Percentiles rank a stretch among this genome's conserved stretches.
phyloP scores from a whole-genome alignment of 2,888 invertebrate species.

The Galeopsomyia nigrocyanea region DNA sequence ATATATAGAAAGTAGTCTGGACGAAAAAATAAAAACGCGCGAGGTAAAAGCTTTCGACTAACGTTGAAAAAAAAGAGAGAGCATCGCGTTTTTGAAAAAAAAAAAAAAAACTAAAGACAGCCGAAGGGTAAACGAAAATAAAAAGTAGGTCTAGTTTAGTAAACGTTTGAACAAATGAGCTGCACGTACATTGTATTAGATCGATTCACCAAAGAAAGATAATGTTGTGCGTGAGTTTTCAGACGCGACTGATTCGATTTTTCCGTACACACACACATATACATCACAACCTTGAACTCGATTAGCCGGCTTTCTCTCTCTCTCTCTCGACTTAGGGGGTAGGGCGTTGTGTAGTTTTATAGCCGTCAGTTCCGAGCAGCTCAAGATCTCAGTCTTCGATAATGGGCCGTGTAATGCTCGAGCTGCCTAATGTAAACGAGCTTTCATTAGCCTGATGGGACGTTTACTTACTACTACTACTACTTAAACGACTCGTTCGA shows the following conservation, averaged over 20 bases:
- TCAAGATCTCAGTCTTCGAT: conserved; percentile 23
- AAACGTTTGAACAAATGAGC: too few relatives aligned
- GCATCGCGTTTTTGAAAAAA: too few relatives aligned
- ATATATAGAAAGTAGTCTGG: too few relatives aligned
- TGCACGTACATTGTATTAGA: not conserved
- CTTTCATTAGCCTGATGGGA: conserved; percentile 24
- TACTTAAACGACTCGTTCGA: too few relatives aligned
- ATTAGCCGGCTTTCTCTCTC: conserved; percentile 26
- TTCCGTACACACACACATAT: conserved; percentile 3
- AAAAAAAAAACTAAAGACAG: too few relatives aligned
- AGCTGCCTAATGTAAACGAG: conserved; percentile 11
- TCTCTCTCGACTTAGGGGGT: conserved; percentile 4
- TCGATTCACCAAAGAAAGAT: too few relatives aligned
- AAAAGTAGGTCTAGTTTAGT: not conserved
- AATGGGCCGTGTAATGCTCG: not conserved
- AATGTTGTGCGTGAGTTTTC: too few relatives aligned
- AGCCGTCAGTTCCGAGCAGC: conserved; percentile 11
- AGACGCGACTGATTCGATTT: conserved; percentile 35
- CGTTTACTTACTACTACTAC: not conserved
- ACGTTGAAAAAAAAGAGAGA: too few relatives aligned
- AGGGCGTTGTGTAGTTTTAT: conserved; percentile 15
- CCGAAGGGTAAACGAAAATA: too few relatives aligned
- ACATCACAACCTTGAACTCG: conserved; percentile 37
- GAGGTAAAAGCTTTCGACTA: too few relatives aligned
- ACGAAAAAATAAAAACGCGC: too few relatives aligned